Conservation (phyloP, 2,888 invertebrate genomes). For the Seira sanloemensis region DNA sequence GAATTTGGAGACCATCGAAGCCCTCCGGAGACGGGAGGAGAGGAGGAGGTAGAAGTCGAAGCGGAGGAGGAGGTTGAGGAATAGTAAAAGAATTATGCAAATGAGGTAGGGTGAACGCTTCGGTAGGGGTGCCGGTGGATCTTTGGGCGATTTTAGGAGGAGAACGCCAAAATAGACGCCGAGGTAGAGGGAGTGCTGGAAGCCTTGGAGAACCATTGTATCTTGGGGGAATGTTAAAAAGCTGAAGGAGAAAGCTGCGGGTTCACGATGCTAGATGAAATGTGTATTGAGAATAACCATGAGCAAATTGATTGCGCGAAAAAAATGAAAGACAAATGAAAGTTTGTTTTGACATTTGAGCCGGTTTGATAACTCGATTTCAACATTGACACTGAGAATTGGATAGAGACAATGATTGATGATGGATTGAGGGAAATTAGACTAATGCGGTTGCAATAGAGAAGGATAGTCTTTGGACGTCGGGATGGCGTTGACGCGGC, state of each 20-base stretch:
- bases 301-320: no score
- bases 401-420: no score
- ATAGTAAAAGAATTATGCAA: slow-evolving; percentile 2
- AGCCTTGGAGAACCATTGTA: slow-evolving; percentile 62
- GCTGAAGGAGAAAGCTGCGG: no score
- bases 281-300: background rate
- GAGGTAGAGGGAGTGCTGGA: slow-evolving; percentile 37
- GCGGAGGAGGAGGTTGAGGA: slow-evolving; percentile 27
- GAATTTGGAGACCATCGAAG: slow-evolving; percentile 53
- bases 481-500: no score
- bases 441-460: no score
- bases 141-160: slow-evolving; percentile 43
- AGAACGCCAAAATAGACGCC: slow-evolving; percentile 61
- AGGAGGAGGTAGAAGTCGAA: slow-evolving; percentile 56
- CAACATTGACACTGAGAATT: no score
- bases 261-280: background rate
- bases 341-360: background rate
- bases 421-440: no score
- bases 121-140: slow-evolving; percentile 38
- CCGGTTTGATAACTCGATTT: background rate
- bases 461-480: no score
- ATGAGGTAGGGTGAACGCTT: slow-evolving; percentile 29
- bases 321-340: no score
- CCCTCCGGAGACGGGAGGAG: slow-evolving; percentile 9
- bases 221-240: no score